Evolutionary conservation across 2,113 vertebrate species (phyloP), one percentile per base, ranked within the genome.

Genomic region (Chaenocephalus aceratus): DNA sequence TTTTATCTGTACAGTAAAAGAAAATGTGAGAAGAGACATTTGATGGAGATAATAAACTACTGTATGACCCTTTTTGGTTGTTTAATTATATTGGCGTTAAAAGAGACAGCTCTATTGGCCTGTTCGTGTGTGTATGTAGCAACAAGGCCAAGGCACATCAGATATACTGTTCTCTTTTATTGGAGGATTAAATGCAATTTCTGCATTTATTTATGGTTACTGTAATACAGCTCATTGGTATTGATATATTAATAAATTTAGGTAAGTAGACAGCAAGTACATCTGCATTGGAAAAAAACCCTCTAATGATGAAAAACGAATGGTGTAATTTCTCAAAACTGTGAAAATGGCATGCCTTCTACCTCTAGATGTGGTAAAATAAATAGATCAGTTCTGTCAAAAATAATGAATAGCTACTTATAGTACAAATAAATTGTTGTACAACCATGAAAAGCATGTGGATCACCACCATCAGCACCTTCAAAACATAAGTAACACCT

Each of bases 401-500:
- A 14, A 83, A 80, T 66, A 88, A n/a, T 79, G 49, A 76, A 23
- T 14, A 70, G 59, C 58, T 85, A 13, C 49, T 72, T 44, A 18
- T 0, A 10, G 34, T 54, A 68, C 15, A 67, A 30, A 68, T 23
- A 84, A 16, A 77, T 41, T n/a, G 1, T 70, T 51, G 56, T 48
- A 23, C 57, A 82, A 77, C 61, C 77, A 63, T 34, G 3, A 13
- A 56, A 66, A 54, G 2, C 3, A 44, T 62, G 10, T 21, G 21
- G 21, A 21, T 21, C 21, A 21, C 21, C 21, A 21, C 21, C 21
- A 21, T 21, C 21, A 21, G 21, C 21, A 21, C 36, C 59, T 49
- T 51, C 51, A 53, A 34, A 62, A 6, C 52, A 80, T 49, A 51
- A 56, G 41, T 74, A 69, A 77, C 23, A 67, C n/a, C 70, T 71